These are phyloP conservation scores for Ennomos fuscantarius DNA, from an alignment of 2,888 invertebrate genomes.

Conservation along the genomic window DNA sequence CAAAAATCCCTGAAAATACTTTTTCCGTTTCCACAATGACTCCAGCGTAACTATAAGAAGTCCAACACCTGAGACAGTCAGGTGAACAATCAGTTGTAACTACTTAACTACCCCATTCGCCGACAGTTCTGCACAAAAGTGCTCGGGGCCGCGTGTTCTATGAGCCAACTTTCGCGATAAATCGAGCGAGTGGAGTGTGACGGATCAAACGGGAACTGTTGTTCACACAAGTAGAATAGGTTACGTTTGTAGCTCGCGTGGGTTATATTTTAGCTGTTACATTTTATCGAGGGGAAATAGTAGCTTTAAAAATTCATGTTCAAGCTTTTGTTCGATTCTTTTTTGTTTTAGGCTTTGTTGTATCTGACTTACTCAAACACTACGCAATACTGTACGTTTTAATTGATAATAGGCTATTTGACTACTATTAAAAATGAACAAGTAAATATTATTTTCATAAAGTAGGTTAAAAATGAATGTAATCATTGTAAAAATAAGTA, in stretches of 20 bases:
- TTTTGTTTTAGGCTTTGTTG: too few relatives aligned
- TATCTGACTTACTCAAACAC: too few relatives aligned
- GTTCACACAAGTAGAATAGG: constrained; percentile 10
- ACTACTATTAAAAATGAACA: too few relatives aligned
- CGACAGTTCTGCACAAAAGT: constrained; percentile 38
- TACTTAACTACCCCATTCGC: constrained; percentile 7
- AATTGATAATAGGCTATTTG: too few relatives aligned
- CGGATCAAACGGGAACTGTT: constrained; percentile 38
- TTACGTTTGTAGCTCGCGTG: neutral
- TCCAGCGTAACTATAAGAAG: neutral
- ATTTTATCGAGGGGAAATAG: neutral
- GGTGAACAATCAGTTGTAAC: constrained; percentile 21
- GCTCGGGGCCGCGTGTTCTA: constrained; percentile 33
- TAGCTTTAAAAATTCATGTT: too few relatives aligned
- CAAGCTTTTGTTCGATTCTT: too few relatives aligned
- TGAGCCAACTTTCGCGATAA: constrained; percentile 44
- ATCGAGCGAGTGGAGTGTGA: constrained; percentile 42
- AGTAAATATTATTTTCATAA: too few relatives aligned
- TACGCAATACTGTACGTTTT: too few relatives aligned
- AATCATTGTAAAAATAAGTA: too few relatives aligned
- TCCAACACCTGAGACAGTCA: constrained; percentile 26
- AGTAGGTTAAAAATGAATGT: too few relatives aligned
- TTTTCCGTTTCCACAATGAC: neutral
- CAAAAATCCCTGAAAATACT: too few relatives aligned
- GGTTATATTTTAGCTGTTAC: neutral